Evolutionary conservation across 2,888 invertebrate species (phyloP).

Genomic region (Cosmorhoe ocellata): DNA sequence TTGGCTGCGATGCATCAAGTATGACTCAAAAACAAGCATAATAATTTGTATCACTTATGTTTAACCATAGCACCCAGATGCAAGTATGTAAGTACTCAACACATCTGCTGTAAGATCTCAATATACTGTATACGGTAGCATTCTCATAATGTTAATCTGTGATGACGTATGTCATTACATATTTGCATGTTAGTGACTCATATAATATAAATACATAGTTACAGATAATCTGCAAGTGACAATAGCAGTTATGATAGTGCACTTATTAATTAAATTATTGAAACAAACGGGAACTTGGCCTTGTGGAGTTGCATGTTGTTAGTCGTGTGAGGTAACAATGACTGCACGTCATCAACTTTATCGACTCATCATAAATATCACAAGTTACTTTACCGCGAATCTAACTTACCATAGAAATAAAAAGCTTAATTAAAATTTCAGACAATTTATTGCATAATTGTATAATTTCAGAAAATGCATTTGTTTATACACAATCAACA

Average conservation of each 20-base stretch:
- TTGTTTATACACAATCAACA: conserved; percentile 77
- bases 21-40: conserved; percentile 77
- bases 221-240: conserved; percentile 80
- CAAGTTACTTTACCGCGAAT: conserved; percentile 48
- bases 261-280: conserved; percentile 73
- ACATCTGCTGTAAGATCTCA: conserved; percentile 59
- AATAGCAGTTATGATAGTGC: conserved; percentile 81
- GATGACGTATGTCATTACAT: conserved; percentile 77
- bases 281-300: conserved; percentile 81
- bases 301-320: conserved; percentile 81
- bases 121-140: conserved; percentile 67
- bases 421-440: conserved; percentile 70
- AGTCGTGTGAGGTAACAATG: conserved; percentile 79
- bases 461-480: conserved; percentile 79
- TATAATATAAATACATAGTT: conserved; percentile 82
- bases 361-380: conserved; percentile 47
- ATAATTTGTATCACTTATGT: conserved; percentile 76
- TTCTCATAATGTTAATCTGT: conserved; percentile 76
- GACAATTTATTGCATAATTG: conserved; percentile 76
- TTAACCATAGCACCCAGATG: conserved; percentile 82
- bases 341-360: conserved; percentile 81
- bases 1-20: conserved; percentile 53
- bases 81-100: conserved; percentile 80
- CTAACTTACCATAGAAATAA: conserved; percentile 60
- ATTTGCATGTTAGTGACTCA: conserved; percentile 83